Base-by-base conservation (phyloP, 2,888 invertebrate genomes). In the Chamaedrilus cognettii region DNA sequence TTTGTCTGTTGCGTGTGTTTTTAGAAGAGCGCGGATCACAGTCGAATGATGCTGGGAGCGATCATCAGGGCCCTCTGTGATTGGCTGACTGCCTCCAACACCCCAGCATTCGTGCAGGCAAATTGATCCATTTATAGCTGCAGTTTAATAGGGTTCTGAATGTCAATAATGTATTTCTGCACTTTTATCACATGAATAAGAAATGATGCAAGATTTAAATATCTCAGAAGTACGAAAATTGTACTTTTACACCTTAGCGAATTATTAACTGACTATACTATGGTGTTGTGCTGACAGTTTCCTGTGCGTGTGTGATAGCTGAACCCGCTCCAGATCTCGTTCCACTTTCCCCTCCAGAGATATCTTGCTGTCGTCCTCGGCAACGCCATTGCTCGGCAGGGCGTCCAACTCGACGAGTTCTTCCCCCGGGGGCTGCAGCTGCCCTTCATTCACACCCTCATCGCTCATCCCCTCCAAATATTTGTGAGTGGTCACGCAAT, bases 321-420 rank as follows among this genome's bases (percentile, higher is more conserved):
- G 1, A 79, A 80, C 62, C 77, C 78, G 1, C 70, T 80, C 60
- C 92, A 94, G 87, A 91, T 96, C 69, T 94, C 96, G 61, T 98
- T 98, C 87, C 97, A 98, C 87, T 89, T 96, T 80, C 97, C 97
- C 28, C 88, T 98, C 76, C 97, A 98, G 87, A 92, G 98, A 64
- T 96, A 96, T 86, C 88, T 95, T 82, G 90, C 93, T 0, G 90
- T 91, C 23, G 92, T 94, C 81, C 87, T 93, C 77, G 90, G 93
- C 83, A 93, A 94, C 82, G 78, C 77, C 28, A 76, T 81, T 7
- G 74, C 77, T 82, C 90, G 93, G 87, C 92, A 91, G 73, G 82
- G 80, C 11, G 88, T 92, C 76, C 86, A 88, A 50, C 87, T 95
- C 42, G 87, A 88, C 1, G 90, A 91, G 78, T 74, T 78, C 69